A percentile compares a stretch with the other conserved stretches of the same genome.
These are phyloP conservation scores for Sorex araneus DNA, from an alignment of 2,113 vertebrate genomes.

Conservation along the genomic window DNA sequence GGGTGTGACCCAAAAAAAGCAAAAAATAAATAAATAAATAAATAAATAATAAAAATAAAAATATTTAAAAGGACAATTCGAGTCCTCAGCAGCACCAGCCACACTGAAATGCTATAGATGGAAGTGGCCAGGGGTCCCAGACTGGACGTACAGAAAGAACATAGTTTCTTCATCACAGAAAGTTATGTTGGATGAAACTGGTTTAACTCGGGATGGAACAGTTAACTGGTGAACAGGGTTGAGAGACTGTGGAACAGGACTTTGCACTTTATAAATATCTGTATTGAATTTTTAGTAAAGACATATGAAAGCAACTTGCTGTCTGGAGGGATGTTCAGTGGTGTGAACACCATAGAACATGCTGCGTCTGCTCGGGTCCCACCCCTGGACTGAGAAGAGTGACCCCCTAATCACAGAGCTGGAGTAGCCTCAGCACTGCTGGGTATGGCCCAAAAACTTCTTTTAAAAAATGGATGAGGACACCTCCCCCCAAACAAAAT, in stretches of 20 bases:
- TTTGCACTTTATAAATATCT: slow-evolving; percentile 8
- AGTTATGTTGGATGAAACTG: neutral
- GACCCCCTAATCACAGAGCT: no score
- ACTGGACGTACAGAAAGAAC: accelerated
- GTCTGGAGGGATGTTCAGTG: no score
- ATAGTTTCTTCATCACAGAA: neutral
- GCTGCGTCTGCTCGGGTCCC: no score
- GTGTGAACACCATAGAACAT: no score
- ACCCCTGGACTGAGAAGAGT: no score
- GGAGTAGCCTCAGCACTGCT: no score
- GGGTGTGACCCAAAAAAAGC: no score
- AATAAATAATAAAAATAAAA: neutral
- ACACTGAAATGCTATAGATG: neutral
- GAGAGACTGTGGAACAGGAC: neutral
- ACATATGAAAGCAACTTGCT: no score
- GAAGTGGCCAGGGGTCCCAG: neutral
- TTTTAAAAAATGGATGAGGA: no score
- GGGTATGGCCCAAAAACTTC: no score
- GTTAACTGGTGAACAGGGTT: neutral
- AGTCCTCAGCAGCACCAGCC: neutral
- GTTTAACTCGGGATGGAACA: neutral
- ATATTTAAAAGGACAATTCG: neutral
- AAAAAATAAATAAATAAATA: no score
- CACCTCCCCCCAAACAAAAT: no score
- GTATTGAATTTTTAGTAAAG: neutral